Percentiles rank a stretch among this genome's conserved stretches.
Evolutionary conservation across 2,797 vertebrate genomes (phyloP).

Genomic region (Leuciscus waleckii): DNA sequence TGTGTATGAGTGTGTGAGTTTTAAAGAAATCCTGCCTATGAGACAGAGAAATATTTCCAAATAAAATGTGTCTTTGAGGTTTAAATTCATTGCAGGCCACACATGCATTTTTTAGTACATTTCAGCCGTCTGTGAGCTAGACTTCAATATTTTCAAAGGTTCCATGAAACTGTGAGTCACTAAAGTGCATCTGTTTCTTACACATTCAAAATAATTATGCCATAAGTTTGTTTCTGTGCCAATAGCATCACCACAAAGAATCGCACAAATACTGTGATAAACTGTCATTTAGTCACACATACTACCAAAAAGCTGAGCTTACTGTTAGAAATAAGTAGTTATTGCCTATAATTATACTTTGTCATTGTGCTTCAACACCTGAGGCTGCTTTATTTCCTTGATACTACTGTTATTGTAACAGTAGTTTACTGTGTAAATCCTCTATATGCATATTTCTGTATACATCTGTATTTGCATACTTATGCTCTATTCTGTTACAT

Average conservation of each 20-base stretch:
- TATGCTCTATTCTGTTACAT: too few species aligned
- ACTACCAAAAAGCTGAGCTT: neutral
- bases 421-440: too few species aligned
- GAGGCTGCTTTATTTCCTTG: too few species aligned
- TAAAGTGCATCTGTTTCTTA: neutral
- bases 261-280: neutral
- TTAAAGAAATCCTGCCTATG: neutral
- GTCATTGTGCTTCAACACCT: too few species aligned
- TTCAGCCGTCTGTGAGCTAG: neutral
- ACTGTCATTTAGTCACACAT: neutral
- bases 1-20: neutral
- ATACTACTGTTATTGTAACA: too few species aligned
- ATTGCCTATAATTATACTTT: too few species aligned
- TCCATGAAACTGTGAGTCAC: neutral
- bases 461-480: neutral
- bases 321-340: neutral
- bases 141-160: slow-evolving; percentile 1
- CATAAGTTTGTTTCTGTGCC: neutral
- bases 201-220: neutral
- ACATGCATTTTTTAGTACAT: neutral
- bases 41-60: neutral
- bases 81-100: slow-evolving; percentile 1
- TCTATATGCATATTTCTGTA: too few species aligned
- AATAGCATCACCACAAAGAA: neutral
- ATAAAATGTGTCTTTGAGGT: neutral